Percentiles rank a stretch among this genome's conserved stretches.
These are phyloP conservation scores for Bubo scandiacus DNA, from an alignment of 2,113 vertebrate species.

Conservation along the genomic window DNA sequence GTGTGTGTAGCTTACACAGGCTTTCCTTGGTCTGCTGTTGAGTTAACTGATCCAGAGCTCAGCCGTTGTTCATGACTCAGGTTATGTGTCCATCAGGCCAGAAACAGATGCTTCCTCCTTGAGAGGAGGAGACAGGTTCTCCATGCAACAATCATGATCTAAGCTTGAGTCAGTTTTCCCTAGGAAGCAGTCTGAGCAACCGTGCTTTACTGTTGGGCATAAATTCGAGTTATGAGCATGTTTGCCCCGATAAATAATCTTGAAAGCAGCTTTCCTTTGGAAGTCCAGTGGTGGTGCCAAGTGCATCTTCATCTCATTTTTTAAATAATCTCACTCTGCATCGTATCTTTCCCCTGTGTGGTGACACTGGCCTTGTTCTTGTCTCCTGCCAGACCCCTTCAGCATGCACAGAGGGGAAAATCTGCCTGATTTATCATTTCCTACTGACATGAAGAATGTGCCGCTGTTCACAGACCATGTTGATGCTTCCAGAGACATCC, in stretches of 20 bases:
- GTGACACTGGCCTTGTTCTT: not conserved
- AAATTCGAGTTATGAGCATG: fast-evolving
- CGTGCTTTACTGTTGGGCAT: fast-evolving
- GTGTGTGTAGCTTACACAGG: fast-evolving
- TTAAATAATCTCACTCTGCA: not conserved
- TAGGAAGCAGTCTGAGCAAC: fast-evolving
- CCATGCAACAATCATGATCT: fast-evolving
- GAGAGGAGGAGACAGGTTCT: not conserved
- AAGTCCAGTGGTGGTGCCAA: not conserved
- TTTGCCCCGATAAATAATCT: not conserved
- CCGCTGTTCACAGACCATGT: conserved; percentile 19
- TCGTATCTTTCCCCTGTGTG: fast-evolving
- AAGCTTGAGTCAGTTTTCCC: fast-evolving
- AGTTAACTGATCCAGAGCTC: not conserved
- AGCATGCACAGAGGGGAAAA: conserved; percentile 36
- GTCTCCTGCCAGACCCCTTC: conserved; percentile 63
- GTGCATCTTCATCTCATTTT: not conserved
- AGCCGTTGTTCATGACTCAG: fast-evolving
- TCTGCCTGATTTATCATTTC: conserved; percentile 39
- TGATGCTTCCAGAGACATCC: not conserved
- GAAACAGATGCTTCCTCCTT: not conserved
- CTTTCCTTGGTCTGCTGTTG: not conserved
- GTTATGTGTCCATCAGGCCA: not conserved
- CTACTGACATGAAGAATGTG: conserved; percentile 14
- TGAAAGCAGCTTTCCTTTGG: not conserved